A percentile compares a stretch with the other conserved stretches of the same genome.
Conservation (phyloP, 2,113 vertebrate genomes). For the Urocolius indicus region DNA sequence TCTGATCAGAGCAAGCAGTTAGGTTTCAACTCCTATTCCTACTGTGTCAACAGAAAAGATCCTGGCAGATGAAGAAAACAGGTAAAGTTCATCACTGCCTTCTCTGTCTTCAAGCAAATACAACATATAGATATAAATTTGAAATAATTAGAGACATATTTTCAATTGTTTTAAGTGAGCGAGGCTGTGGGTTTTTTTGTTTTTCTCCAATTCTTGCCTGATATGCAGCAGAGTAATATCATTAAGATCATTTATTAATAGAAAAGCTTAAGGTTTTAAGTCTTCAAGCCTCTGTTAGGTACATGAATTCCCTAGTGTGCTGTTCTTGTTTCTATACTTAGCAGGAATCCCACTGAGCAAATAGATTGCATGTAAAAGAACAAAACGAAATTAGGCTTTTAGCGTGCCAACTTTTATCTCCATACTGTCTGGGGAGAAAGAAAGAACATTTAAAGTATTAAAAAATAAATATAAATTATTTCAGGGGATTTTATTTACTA, state of each 20-base stretch:
- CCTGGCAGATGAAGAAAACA: neutral
- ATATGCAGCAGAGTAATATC: neutral
- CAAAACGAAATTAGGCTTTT: conserved; percentile 50
- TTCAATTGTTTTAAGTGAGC: neutral
- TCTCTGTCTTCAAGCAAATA: conserved; percentile 16
- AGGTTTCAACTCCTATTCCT: neutral
- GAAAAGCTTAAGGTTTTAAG: conserved; percentile 20
- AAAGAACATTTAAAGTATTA: neutral
- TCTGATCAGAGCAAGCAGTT: neutral
- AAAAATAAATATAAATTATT: neutral
- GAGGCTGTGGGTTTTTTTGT: rapidly evolving
- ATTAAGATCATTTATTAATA: conserved; percentile 15
- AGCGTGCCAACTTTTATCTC: neutral
- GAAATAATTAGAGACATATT: neutral
- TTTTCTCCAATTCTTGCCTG: neutral
- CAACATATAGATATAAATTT: neutral
- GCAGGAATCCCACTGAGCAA: conserved; percentile 61
- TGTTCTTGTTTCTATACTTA: conserved; percentile 71
- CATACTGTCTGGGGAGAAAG: neutral
- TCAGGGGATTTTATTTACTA: neutral
- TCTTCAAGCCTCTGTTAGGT: conserved; percentile 48
- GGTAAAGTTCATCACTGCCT: neutral
- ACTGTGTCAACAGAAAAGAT: neutral
- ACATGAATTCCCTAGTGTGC: conserved; percentile 2
- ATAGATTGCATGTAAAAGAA: conserved; percentile 35